Conservation (phyloP, 2,888 invertebrate genomes). For the Drosophila robusta region DNA sequence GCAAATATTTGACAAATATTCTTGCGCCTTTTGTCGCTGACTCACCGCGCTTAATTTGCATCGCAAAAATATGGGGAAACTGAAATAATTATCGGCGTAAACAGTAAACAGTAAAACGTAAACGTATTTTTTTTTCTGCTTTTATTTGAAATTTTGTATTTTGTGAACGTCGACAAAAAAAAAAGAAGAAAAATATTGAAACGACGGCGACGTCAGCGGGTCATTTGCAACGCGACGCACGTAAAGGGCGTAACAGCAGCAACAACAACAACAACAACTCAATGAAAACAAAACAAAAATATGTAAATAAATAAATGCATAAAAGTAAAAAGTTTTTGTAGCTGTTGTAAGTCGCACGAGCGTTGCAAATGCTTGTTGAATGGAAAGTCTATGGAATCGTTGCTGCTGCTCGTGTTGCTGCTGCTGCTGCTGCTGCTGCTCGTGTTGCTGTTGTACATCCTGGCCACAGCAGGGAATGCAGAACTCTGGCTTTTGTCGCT, state of each 20-base stretch:
- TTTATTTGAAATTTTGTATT: conserved; percentile 6
- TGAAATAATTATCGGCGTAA: conserved; percentile 57
- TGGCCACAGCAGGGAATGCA: conserved; percentile 17
- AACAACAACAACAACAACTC: conserved; percentile 23
- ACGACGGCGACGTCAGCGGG: conserved; percentile 35
- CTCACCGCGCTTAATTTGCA: conserved; percentile 33
- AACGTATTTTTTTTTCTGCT: conserved; percentile 26
- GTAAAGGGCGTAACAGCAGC: conserved; percentile 45
- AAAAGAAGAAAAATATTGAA: conserved; percentile 28
- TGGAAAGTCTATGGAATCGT: conserved; percentile 48
- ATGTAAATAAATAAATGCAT: conserved; percentile 66
- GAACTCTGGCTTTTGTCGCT: conserved; percentile 30
- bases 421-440: conserved; percentile 16
- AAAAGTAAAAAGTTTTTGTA: conserved; percentile 47
- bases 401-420: conserved; percentile 15
- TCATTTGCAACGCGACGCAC: conserved; percentile 65
- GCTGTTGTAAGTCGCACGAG: conserved; percentile 54
- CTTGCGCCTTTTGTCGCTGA: conserved; percentile 19
- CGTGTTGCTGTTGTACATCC: conserved; percentile 21
- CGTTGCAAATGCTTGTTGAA: conserved; percentile 37
- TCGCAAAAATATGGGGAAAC: not conserved
- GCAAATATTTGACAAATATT: too few relatives aligned
- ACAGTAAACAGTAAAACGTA: conserved; percentile 65
- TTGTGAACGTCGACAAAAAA: conserved; percentile 47
- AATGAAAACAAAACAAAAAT: conserved; percentile 42